These are phyloP conservation scores for Threskiornis aethiopicus DNA, from an alignment of 2,797 vertebrate genomes.

Conservation along the genomic window DNA sequence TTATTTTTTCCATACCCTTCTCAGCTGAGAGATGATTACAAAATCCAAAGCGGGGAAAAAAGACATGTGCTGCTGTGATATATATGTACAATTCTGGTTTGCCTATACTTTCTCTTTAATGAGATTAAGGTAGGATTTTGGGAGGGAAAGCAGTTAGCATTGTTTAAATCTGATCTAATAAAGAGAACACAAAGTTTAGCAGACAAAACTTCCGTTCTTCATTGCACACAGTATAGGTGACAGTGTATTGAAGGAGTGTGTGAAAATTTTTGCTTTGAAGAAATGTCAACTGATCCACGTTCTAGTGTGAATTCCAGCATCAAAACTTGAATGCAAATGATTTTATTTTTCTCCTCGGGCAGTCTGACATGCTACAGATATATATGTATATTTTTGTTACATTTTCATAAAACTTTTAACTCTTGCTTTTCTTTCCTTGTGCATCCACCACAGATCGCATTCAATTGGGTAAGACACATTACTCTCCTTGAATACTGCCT, in stretches of 20 bases:
- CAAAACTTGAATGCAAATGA: not conserved
- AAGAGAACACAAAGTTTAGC: not conserved
- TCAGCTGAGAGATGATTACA: not conserved
- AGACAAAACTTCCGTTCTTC: not conserved
- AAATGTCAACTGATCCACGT: not conserved
- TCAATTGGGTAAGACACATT: slow-evolving; percentile 89
- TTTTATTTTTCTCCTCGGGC: not conserved
- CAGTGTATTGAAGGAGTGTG: not conserved
- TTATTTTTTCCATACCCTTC: not conserved
- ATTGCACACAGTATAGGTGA: not conserved
- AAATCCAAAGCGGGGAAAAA: not conserved
- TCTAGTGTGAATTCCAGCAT: not conserved
- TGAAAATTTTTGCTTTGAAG: not conserved
- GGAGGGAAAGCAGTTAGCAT: not conserved
- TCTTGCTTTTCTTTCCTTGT: slow-evolving; percentile 66
- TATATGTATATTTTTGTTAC: not conserved
- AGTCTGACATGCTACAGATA: not conserved
- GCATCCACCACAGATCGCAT: slow-evolving; percentile 84
- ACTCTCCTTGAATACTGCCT: not conserved
- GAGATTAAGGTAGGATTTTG: not conserved
- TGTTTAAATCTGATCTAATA: not conserved
- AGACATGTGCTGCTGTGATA: not conserved
- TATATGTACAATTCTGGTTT: not conserved
- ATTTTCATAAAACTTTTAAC: slow-evolving; percentile 11
- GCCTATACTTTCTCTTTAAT: not conserved